Conservation (phyloP, 2,888 invertebrate species). For the Dryococelus australis region DNA sequence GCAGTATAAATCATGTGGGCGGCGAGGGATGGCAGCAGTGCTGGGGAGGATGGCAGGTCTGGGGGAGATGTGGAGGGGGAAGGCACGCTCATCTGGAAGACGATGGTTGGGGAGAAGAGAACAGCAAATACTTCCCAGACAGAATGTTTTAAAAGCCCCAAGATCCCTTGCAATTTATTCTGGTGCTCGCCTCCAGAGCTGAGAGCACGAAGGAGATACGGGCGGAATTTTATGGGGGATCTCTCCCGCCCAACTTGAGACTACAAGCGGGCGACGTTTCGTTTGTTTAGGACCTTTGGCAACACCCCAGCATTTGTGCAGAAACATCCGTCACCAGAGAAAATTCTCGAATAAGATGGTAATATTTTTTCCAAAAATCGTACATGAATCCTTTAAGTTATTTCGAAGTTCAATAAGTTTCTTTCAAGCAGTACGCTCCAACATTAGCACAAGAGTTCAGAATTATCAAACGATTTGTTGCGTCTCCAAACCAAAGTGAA, state of each 20-base stretch:
- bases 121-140: background rate
- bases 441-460: too few species aligned
- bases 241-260: background rate
- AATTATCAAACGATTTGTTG: too few species aligned
- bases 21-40: background rate
- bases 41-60: too few species aligned
- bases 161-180: background rate
- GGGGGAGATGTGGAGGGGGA: background rate
- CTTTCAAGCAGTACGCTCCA: too few species aligned
- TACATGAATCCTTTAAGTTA: too few species aligned
- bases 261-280: background rate
- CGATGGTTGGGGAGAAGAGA: background rate
- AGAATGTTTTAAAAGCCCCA: constrained; percentile 3
- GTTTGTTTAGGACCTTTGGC: background rate
- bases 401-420: too few species aligned
- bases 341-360: too few species aligned
- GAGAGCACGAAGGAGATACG: background rate
- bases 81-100: background rate
- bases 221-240: background rate
- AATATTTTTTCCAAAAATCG: too few species aligned
- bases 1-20: background rate
- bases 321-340: background rate
- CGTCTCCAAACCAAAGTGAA: too few species aligned
- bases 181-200: background rate
- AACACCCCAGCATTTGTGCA: background rate